Base-by-base conservation (phyloP, 2,113 vertebrate species). In the Meleagris gallopavo region DNA sequence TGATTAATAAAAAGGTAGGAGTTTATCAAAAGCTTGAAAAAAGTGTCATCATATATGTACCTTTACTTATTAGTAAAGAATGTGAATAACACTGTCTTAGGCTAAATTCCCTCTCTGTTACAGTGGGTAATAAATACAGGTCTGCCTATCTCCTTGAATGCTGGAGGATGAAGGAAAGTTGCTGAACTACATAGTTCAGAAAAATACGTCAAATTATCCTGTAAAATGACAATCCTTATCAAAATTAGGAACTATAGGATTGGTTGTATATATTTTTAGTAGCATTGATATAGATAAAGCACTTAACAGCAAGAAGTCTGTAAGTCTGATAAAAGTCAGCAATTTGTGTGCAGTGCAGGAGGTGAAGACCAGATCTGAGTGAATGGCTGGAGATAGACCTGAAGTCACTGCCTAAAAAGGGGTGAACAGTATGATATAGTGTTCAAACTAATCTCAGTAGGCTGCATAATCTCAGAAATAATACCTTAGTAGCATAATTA, bases 1-100 rank as follows among this genome's bases (percentile, higher is more conserved):
- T 81, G 69, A 46, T 57, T 71, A 82, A 75, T 25, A 25, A 48
- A 93, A 48, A 62, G 46, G 36, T 67, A 82, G 40, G 74, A 80
- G 60, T 86, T 54, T 14, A 77, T 46, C 5, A 73, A 73, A 74
- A 88, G n/a, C 43, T 89, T 88, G 91, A 41, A 90, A 66, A 96
- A 83, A 30, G 2, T 84, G 30, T 12, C 27, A 73, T n/a, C 6
- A 32, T 21, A 19, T 36, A 69, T 52, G 5, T 20, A 79, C 25
- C 46, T 38, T 9, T n/a, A 30, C 13, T 10, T 62, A 48, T 43
- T 55, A 79, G 12, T 45, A 21, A 58, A 64, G 22, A 90, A 73
- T 17, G 9, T 34, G n/a, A 2, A 82, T 27, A 55, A 76, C 20
- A 10, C 24, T 72, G 8, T 19, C 7, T 52, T 58, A 73, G 50